Percentiles rank a stretch among this genome's conserved stretches.
Conservation (phyloP, 2,888 invertebrate genomes). For the Byasa hedistus region DNA sequence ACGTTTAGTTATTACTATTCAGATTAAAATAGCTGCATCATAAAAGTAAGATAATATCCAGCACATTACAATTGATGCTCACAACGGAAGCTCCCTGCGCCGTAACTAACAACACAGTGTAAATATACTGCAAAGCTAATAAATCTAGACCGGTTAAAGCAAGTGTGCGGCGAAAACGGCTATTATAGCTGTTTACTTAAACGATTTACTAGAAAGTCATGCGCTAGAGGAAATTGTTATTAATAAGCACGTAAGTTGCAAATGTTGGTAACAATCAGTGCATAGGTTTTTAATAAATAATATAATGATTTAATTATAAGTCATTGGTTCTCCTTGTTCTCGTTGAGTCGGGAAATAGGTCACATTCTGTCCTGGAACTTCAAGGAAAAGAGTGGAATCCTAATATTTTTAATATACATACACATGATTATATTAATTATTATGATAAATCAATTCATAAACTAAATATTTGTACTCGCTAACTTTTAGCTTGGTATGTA, state of each 20-base stretch:
- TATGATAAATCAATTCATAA: no score
- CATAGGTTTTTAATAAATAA: neutral
- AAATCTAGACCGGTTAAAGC: conserved; percentile 18
- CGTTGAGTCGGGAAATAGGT: no score
- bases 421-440: no score
- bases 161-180: conserved; percentile 16
- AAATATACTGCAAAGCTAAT: conserved; percentile 19
- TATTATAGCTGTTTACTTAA: conserved; percentile 21
- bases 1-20: neutral
- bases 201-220: conserved; percentile 21
- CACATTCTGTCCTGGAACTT: no score
- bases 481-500: no score
- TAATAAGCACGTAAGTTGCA: neutral
- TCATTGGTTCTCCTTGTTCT: no score
- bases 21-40: neutral
- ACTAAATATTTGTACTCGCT: no score
- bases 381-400: no score
- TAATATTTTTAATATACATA: no score
- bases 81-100: conserved; percentile 7
- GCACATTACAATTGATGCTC: conserved; percentile 9
- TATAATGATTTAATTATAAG: neutral
- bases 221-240: conserved; percentile 15
- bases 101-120: conserved; percentile 15
- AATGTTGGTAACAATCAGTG: neutral
- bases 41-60: neutral